These are phyloP conservation scores for Odocoileus virginianus DNA, from an alignment of 2,113 vertebrate species.

Conservation along the genomic window DNA sequence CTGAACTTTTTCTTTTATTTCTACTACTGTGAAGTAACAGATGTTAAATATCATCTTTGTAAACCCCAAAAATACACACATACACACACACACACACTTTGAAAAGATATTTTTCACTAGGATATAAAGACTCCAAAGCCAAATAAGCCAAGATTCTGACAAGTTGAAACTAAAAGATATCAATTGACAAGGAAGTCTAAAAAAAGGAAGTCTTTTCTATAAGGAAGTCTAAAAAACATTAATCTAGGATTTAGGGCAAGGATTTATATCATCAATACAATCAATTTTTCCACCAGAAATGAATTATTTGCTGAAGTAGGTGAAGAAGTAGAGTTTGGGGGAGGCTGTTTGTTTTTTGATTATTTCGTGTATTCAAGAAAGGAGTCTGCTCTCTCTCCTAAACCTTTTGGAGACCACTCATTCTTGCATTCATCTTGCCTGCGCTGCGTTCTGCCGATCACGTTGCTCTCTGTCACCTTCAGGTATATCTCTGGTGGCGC, in stretches of 20 bases:
- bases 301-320: neutral
- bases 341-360: neutral
- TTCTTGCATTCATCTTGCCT: neutral
- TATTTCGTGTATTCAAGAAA: neutral
- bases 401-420: neutral
- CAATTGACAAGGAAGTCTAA: neutral
- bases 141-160: neutral
- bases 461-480: slow-evolving; percentile 12
- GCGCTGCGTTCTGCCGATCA: neutral
- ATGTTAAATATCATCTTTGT: neutral
- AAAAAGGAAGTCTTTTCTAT: neutral
- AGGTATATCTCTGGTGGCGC: slow-evolving; percentile 91
- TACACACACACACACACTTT: neutral
- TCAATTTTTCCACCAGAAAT: neutral
- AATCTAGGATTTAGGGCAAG: neutral
- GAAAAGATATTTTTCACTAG: neutral
- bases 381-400: accelerated
- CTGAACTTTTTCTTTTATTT: neutral
- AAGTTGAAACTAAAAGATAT: neutral
- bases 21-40: neutral
- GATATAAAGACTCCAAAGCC: neutral
- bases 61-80: neutral
- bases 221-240: neutral
- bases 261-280: neutral
- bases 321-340: neutral